Percentiles rank a stretch among this genome's conserved stretches.
Conservation (phyloP, 2,797 vertebrate genomes). For the Pipistrellus pygmaeus region DNA sequence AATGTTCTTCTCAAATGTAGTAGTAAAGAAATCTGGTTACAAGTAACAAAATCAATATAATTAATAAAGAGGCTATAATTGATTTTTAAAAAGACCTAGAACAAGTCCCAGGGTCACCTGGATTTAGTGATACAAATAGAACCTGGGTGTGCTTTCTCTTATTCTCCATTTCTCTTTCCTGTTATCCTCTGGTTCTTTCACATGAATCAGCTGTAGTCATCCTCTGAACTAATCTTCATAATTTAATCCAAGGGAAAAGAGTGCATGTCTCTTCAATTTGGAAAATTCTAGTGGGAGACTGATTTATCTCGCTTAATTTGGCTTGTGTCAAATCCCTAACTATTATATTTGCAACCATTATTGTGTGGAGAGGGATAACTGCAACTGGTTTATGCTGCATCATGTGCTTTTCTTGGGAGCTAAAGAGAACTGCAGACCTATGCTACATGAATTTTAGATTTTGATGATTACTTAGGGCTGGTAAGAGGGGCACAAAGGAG, state of each 20-base stretch:
- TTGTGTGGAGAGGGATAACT: background rate
- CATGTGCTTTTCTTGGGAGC: background rate
- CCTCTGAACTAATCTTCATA: background rate
- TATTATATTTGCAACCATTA: background rate
- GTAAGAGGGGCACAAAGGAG: background rate
- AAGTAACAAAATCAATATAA: background rate
- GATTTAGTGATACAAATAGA: background rate
- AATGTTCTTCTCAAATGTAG: background rate
- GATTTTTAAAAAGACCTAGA: background rate
- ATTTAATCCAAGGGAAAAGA: background rate
- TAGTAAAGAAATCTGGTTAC: background rate
- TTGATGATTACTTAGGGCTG: background rate
- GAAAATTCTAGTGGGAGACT: background rate
- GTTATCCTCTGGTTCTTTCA: background rate
- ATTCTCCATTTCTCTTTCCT: background rate
- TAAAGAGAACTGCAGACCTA: background rate
- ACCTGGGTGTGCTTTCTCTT: background rate
- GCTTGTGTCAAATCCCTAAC: background rate
- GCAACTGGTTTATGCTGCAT: background rate
- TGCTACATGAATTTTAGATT: background rate
- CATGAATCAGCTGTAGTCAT: background rate
- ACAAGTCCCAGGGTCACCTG: background rate
- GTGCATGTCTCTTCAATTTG: background rate
- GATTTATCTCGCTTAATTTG: conserved; percentile 3
- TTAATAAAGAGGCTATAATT: background rate